Base-by-base conservation (phyloP, 1,140 invertebrate species). In the Pararge aegeria region DNA sequence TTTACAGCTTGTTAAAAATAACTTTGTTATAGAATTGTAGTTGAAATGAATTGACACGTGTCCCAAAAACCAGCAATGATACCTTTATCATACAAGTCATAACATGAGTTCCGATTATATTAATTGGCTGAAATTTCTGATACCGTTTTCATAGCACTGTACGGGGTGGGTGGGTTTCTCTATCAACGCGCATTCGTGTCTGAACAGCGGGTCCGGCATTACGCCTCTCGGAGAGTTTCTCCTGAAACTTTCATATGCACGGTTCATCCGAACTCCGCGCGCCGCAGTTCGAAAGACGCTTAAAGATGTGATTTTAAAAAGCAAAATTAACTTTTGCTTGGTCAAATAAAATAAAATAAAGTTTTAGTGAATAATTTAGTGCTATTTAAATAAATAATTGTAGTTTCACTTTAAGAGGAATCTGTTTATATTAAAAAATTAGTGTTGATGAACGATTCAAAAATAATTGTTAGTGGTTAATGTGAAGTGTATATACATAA, bases 231-330 rank as follows among this genome's bases (percentile, higher is more conserved):
- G 37, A 61, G 29, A 49, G 53, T 51, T n/a, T 44, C 44, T 21
- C 37, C 66, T 68, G 68, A 74, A 83, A 78, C 66, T 80, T 83
- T 78, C 66, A 54, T 40, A 24, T 66, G 73, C 37, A n/a, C 10
- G 30, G 30, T 34, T n/a, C 0, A n/a, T 34, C 10, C 30, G 4
- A 2, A 46, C 42, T 5, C 1, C 13, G 9, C 16, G 9, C 38
- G 5, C 16, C 15, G 38, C 15, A 16, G 38, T 40, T 40, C n/a
- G 0, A 40, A 40, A 40, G 0, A 16, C 38, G 13, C 4, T 16
- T 5, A 40, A 40, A 40, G 2, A 16, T 2, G 1, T 34, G 3
- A 1, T 12, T 34, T n/a, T n/a, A n/a, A n/a, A n/a, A n/a, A n/a
- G n/a, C n/a, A 34, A 10, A 1, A 34, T 12, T 7, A 34, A 1